These are phyloP conservation scores for Athetis lepigone DNA, from an alignment of 2,888 invertebrate species.

Conservation along the genomic window DNA sequence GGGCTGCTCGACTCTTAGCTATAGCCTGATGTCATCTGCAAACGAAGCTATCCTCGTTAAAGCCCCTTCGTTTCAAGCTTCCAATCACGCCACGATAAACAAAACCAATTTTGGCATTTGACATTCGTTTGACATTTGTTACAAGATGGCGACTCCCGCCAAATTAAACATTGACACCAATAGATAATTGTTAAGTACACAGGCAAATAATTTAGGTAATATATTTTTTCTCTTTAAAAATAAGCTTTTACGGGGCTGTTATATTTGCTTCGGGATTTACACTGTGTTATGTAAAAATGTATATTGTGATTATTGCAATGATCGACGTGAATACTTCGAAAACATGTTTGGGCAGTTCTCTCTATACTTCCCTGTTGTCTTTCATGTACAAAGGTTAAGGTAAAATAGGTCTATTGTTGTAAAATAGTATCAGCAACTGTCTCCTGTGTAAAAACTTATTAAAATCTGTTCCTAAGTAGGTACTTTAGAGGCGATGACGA, in stretches of 20 bases:
- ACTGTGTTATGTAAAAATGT: constrained; percentile 62
- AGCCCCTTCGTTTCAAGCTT: constrained; percentile 73
- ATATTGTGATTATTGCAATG: constrained; percentile 48
- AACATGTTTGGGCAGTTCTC: constrained; percentile 40
- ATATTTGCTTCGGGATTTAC: constrained; percentile 71
- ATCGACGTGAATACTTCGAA: not conserved
- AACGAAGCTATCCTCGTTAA: constrained; percentile 59
- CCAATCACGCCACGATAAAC: constrained; percentile 71
- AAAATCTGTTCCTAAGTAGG: constrained; percentile 45
- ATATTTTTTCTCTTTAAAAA: constrained; percentile 76
- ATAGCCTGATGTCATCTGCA: constrained; percentile 82
- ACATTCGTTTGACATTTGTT: constrained; percentile 68
- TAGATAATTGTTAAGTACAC: constrained; percentile 74
- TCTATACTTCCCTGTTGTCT: constrained; percentile 45
- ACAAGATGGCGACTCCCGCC: constrained; percentile 73
- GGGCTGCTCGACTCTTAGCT: constrained; percentile 85
- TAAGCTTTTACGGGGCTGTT: constrained; percentile 75
- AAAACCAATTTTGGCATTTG: constrained; percentile 56
- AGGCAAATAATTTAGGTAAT: constrained; percentile 76
- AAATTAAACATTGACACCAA: constrained; percentile 74
- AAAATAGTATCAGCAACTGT: constrained; percentile 34
- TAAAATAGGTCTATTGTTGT: constrained; percentile 46
- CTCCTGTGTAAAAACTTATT: constrained; percentile 49
- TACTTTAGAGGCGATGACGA: constrained; percentile 26
- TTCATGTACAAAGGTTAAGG: constrained; percentile 55